Conservation (phyloP, 2,797 vertebrate genomes). For the Molossus alvarezi region DNA sequence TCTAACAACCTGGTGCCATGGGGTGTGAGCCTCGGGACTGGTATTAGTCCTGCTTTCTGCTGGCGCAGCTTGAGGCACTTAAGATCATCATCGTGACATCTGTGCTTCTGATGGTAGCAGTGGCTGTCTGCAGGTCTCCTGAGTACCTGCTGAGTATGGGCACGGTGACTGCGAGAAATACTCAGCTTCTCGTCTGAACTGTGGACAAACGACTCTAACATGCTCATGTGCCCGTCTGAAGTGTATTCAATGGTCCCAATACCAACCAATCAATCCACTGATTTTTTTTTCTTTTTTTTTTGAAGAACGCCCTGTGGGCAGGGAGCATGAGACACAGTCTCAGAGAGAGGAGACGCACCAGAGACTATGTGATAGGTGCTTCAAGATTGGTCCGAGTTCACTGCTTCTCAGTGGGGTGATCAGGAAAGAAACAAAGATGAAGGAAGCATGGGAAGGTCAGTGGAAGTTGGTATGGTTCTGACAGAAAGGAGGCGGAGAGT, state of each 20-base stretch:
- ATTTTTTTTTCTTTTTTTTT: neutral
- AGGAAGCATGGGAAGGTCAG: neutral
- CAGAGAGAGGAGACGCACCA: neutral
- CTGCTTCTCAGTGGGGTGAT: neutral
- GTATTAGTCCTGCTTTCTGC: neutral
- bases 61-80: conserved; percentile 54
- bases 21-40: neutral
- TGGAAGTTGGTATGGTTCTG: neutral
- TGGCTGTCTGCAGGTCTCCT: neutral
- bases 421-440: neutral
- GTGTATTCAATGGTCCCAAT: neutral
- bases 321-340: neutral
- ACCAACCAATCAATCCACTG: neutral
- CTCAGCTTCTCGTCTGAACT: neutral
- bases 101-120: neutral
- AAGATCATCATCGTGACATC: neutral
- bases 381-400: neutral
- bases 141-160: neutral
- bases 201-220: neutral
- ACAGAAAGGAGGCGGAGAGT: neutral
- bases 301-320: neutral
- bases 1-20: neutral
- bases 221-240: no score
- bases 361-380: neutral
- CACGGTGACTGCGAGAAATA: neutral